Percentiles rank a stretch among this genome's conserved stretches.
Evolutionary conservation across 2,888 invertebrate genomes (phyloP).

Genomic region (Stenoptilia bipunctidactyla): DNA sequence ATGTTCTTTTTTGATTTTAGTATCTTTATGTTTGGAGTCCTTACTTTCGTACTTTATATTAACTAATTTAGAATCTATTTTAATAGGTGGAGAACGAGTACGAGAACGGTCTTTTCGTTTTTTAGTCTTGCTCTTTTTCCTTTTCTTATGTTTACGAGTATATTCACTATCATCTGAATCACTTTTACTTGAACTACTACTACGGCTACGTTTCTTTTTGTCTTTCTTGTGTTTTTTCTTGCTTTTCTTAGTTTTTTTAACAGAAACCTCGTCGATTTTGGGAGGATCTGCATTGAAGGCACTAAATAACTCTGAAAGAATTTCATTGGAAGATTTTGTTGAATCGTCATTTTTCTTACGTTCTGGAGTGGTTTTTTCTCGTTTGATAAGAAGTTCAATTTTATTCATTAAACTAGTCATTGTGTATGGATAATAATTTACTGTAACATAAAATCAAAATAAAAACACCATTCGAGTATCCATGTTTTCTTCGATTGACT

Average conservation of each 20-base stretch:
- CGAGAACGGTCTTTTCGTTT: conserved; percentile 26
- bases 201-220: conserved; percentile 56
- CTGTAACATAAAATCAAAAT: background rate
- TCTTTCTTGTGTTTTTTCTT: conserved; percentile 76
- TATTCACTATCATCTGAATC: conserved; percentile 56
- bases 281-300: conserved; percentile 82
- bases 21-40: background rate
- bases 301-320: conserved; percentile 85
- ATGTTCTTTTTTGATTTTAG: background rate
- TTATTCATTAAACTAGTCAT: conserved; percentile 56
- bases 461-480: conserved; percentile 9
- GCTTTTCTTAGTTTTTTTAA: conserved; percentile 62
- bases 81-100: background rate
- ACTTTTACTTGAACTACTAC: conserved; percentile 45
- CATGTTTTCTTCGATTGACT: too few relatives aligned
- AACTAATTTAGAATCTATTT: background rate
- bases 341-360: conserved; percentile 49
- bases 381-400: conserved; percentile 55
- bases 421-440: background rate
- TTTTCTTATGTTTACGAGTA: conserved; percentile 68
- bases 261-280: conserved; percentile 51
- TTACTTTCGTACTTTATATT: background rate
- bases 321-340: conserved; percentile 81
- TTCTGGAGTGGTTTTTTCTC: conserved; percentile 57
- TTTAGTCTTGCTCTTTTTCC: conserved; percentile 65